These are phyloP conservation scores for Paramormyrops hopkinsi DNA, from an alignment of 2,797 vertebrate species.

Conservation along the genomic window DNA sequence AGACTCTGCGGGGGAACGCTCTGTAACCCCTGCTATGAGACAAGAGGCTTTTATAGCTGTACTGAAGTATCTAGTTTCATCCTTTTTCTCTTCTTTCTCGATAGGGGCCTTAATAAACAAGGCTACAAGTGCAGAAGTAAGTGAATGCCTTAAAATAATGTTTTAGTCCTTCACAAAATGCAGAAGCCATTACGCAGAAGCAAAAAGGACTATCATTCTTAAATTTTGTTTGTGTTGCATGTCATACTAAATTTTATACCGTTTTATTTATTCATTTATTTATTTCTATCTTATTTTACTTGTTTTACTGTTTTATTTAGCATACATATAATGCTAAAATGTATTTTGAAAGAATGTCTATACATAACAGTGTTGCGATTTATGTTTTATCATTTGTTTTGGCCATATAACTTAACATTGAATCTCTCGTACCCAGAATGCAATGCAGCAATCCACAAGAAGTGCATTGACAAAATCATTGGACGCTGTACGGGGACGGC, in stretches of 20 bases:
- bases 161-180: background rate
- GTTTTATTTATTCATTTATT: background rate
- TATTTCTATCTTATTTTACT: background rate
- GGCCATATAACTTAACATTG: background rate
- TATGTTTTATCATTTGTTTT: background rate
- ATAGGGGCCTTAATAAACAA: conserved; percentile 96
- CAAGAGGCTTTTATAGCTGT: background rate
- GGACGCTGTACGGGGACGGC: conserved; percentile 91
- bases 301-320: background rate
- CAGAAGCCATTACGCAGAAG: background rate
- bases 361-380: background rate
- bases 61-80: conserved; percentile 1
- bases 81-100: conserved; percentile 41
- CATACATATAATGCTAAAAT: background rate
- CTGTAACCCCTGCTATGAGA: background rate
- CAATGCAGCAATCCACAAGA: conserved; percentile 97
- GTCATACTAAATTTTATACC: background rate
- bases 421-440: conserved; percentile 69
- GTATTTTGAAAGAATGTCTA: background rate
- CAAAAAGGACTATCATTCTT: background rate
- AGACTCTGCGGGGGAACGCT: background rate
- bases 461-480: conserved; percentile 93
- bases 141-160: conserved; percentile 44
- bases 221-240: background rate
- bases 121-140: conserved; percentile 97